Conservation (phyloP, 2,888 invertebrate species). For the Caenorhabditis sp. region DNA sequence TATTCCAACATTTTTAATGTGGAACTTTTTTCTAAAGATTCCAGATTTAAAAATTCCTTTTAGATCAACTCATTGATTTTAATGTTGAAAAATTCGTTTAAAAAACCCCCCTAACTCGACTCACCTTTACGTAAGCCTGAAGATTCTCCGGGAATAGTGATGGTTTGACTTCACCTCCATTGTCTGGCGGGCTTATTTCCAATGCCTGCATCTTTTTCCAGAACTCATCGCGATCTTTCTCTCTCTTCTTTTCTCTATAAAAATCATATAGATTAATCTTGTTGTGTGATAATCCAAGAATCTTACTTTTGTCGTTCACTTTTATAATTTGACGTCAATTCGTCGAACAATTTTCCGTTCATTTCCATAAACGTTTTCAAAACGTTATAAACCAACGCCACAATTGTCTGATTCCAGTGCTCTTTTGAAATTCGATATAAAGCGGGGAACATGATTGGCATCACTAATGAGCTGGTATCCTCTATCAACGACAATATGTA, state of each 20-base stretch:
- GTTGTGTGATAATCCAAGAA: conserved; percentile 9
- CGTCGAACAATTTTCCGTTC: conserved; percentile 99
- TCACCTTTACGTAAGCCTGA: conserved; percentile 26
- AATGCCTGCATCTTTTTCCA: conserved; percentile 78
- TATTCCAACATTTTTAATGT: no score
- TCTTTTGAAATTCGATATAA: conserved; percentile 94
- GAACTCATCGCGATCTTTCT: conserved; percentile 94
- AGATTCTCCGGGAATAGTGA: conserved; percentile 36
- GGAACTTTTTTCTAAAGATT: no score
- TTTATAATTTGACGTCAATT: conserved; percentile 97
- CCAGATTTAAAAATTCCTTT: not conserved
- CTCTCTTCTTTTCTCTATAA: conserved; percentile 88
- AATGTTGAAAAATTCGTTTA: not conserved
- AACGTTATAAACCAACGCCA: conserved; percentile 98
- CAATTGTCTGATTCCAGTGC: conserved; percentile 99
- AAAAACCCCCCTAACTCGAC: conserved; percentile 5
- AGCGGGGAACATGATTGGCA: conserved; percentile 99
- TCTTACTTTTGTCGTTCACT: conserved; percentile 97
- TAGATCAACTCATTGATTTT: not conserved
- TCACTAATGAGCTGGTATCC: conserved; percentile 87
- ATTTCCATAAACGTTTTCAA: conserved; percentile 99
- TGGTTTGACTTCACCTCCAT: conserved; percentile 36
- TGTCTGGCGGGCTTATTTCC: conserved; percentile 50
- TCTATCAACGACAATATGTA: conserved; percentile 98
- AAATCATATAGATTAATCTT: not conserved